Conservation (phyloP, 64 coral and sea anemone genomes). For the Porites lutea region DNA sequence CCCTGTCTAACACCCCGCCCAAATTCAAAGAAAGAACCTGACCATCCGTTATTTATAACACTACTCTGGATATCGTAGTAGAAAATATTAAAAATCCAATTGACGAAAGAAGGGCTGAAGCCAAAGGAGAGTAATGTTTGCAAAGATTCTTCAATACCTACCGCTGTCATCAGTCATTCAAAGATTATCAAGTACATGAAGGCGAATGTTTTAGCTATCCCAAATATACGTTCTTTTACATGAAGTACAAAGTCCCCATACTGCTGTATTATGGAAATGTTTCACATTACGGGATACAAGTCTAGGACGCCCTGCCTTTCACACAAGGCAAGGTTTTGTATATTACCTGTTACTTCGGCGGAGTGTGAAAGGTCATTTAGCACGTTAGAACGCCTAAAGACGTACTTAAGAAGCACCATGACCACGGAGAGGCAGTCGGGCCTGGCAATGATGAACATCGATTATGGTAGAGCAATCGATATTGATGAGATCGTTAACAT, state of each 20-base stretch:
- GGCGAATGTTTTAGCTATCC: too few species aligned
- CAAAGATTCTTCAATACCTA: too few species aligned
- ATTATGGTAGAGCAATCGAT: constrained; percentile 61
- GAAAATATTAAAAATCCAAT: background rate
- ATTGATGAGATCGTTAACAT: constrained; percentile 62
- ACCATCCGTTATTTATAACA: constrained; percentile 32
- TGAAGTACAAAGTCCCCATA: too few species aligned
- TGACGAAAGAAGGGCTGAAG: background rate
- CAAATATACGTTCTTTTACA: too few species aligned
- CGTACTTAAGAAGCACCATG: constrained; percentile 47
- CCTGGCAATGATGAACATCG: constrained; percentile 49
- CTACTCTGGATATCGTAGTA: constrained; percentile 19
- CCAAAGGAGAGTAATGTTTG: constrained; percentile 2
- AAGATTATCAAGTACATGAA: too few species aligned
- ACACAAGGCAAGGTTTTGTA: too few species aligned
- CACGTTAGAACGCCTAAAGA: constrained; percentile 35
- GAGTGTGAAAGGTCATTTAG: constrained; percentile 62
- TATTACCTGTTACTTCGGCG: background rate
- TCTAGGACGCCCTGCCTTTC: too few species aligned
- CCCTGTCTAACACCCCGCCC: constrained; percentile 2
- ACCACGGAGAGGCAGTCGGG: constrained; percentile 57
- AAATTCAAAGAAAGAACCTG: background rate
- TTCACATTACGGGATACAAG: too few species aligned
- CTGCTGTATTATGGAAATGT: too few species aligned
- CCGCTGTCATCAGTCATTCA: too few species aligned